These are phyloP conservation scores for Centropus unirufus DNA, from an alignment of 2,113 vertebrate species.

Conservation along the genomic window DNA sequence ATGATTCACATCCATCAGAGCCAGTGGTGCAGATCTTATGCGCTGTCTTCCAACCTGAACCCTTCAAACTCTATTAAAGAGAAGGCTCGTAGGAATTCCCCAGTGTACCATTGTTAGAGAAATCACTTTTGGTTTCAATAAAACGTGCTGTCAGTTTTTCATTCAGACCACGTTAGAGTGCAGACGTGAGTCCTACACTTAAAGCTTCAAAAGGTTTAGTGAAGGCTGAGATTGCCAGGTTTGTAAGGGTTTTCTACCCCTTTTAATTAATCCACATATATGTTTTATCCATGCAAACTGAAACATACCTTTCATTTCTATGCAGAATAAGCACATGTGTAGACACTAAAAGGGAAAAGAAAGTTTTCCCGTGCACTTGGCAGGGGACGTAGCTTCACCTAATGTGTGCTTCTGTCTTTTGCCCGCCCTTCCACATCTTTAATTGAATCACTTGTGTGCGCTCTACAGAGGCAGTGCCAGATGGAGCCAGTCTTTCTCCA, in stretches of 20 bases:
- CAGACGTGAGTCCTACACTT: neutral
- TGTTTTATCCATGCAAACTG: neutral
- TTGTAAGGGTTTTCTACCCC: neutral
- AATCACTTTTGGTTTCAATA: conserved; percentile 54
- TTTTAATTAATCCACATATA: neutral
- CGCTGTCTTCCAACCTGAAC: conserved; percentile 45
- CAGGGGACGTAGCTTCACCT: neutral
- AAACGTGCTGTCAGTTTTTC: conserved; percentile 49
- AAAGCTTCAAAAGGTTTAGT: neutral
- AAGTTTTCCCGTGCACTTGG: neutral
- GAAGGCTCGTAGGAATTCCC: conserved; percentile 33
- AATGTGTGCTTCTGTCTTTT: neutral
- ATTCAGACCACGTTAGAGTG: neutral
- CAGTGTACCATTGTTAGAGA: conserved; percentile 18
- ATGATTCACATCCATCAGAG: conserved; percentile 32
- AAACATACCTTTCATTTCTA: neutral
- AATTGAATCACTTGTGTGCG: neutral
- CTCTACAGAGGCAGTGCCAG: conserved; percentile 1
- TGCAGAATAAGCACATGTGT: neutral
- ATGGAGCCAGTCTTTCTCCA: conserved; percentile 1
- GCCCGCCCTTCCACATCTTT: neutral
- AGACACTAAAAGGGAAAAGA: neutral
- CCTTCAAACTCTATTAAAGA: conserved; percentile 54
- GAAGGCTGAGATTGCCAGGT: neutral
- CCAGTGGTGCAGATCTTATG: conserved; percentile 1